Evolutionary conservation across 2,888 invertebrate species (phyloP), one percentile per base, ranked within the genome.

Genomic region (Aleiodes alternator): DNA sequence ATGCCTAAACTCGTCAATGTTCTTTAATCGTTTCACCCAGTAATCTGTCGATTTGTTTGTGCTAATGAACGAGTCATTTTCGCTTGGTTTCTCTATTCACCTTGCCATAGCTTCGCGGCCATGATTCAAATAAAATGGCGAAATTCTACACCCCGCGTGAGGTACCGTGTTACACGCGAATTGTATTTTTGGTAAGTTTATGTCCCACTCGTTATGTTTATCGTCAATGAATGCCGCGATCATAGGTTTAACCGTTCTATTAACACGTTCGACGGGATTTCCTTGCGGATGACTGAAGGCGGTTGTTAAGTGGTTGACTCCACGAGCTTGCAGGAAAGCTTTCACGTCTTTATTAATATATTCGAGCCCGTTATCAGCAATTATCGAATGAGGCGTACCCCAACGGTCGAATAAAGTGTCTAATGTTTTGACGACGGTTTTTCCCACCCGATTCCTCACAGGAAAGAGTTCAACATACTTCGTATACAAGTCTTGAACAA

Each of bases 351-450:
- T 72, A 51, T 80, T 79, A 11, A 76, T 6, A 11, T 73, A 80
- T 23, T 80, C 76, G 2, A 51, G 70, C 1, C 80, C 80, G 8
- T 78, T 78, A 59, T 78, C 77, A 0, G 78, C 66, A 6, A 80
- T 56, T 3, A 77, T 69, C 5, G 72, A 72, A 0, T 73, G 64
- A 0, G 76, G 76, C 0, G 50, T 69, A 0, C 79, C 77, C 76
- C 74, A 74, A 4, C 50, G 43, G 12, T 78, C 64, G 14, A 79
- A 71, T n/a, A 74, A 14, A 0, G 57, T 38, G n/a, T 64, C 72
- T 38, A 78, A 29, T 0, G 14, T 16, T 50, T 72, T 73, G 9
- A 72, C 68, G 0, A 78, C 69, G 0, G 43, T 56, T 50, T 76
- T 69, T 1, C 75, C 76, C 0, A 66, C 73, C 7, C 55, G 50